Evolutionary conservation across 1,140 invertebrate genomes (phyloP).

Genomic region (Temnothorax longispinosus): DNA sequence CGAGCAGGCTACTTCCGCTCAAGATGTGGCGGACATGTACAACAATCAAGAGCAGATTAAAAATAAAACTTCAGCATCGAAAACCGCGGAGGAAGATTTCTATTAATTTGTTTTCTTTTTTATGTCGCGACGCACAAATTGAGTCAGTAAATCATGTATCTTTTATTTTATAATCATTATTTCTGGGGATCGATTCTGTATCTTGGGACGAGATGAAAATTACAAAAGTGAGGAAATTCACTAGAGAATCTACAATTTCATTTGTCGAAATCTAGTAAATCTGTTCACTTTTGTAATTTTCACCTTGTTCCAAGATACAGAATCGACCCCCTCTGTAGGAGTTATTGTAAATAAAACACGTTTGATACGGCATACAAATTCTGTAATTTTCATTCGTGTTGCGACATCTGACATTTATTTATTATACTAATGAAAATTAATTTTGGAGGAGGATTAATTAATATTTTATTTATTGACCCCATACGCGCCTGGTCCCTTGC

Average conservation of each 20-base stretch:
- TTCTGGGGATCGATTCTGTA: not conserved
- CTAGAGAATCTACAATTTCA: too few species aligned
- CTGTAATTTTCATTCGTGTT: not conserved
- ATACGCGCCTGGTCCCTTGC: too few species aligned
- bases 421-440: not conserved
- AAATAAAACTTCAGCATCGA: slow-evolving; percentile 87
- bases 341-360: slow-evolving; percentile 27
- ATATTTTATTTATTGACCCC: not conserved
- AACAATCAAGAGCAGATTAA: slow-evolving; percentile 96
- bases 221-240: too few species aligned
- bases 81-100: slow-evolving; percentile 89
- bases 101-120: slow-evolving; percentile 84
- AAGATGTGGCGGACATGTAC: slow-evolving; percentile 95
- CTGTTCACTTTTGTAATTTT: too few species aligned
- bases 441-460: not conserved
- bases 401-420: not conserved
- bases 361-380: not conserved
- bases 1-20: slow-evolving; percentile 96
- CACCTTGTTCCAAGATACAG: too few species aligned
- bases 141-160: not conserved
- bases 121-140: not conserved
- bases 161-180: slow-evolving; percentile 36
- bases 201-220: too few species aligned
- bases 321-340: not conserved
- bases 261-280: too few species aligned